Conservation (phyloP, 2,113 vertebrate genomes). For the Ochotona curzoniae region DNA sequence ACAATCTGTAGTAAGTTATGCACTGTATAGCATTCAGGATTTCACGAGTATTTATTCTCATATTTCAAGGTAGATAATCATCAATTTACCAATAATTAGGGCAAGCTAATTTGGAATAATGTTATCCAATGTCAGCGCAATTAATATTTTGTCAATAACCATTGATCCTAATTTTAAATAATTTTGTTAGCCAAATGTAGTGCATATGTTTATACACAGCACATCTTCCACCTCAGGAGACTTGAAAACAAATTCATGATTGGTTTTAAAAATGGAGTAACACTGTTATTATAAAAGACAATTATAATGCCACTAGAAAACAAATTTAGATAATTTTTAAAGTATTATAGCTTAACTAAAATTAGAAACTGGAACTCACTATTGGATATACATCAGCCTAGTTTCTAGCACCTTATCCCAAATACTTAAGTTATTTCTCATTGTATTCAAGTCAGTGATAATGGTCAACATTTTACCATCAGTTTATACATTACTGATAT, state of each 20-base stretch:
- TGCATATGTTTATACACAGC: background rate
- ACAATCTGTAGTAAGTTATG: background rate
- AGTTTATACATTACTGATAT: background rate
- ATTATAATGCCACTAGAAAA: background rate
- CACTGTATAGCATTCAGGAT: background rate
- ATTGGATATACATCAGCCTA: background rate
- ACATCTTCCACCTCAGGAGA: background rate
- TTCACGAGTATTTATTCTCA: background rate
- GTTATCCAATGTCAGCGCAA: background rate
- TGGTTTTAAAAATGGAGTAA: constrained; percentile 16
- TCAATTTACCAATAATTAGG: constrained; percentile 19
- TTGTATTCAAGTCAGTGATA: background rate
- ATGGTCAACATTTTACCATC: background rate
- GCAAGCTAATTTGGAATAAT: constrained; percentile 28
- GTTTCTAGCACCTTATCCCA: background rate
- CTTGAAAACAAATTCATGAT: background rate
- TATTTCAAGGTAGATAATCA: constrained; percentile 39
- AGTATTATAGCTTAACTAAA: background rate
- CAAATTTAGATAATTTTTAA: background rate
- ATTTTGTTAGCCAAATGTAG: background rate
- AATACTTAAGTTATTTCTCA: background rate
- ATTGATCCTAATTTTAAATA: constrained; percentile 49
- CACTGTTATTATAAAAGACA: constrained; percentile 2
- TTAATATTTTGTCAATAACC: background rate
- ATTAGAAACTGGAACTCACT: constrained; percentile 22